Percentiles rank a stretch among this genome's conserved stretches.
Evolutionary conservation across 2,888 invertebrate species (phyloP).

Genomic region (Heteromurus nitidus): DNA sequence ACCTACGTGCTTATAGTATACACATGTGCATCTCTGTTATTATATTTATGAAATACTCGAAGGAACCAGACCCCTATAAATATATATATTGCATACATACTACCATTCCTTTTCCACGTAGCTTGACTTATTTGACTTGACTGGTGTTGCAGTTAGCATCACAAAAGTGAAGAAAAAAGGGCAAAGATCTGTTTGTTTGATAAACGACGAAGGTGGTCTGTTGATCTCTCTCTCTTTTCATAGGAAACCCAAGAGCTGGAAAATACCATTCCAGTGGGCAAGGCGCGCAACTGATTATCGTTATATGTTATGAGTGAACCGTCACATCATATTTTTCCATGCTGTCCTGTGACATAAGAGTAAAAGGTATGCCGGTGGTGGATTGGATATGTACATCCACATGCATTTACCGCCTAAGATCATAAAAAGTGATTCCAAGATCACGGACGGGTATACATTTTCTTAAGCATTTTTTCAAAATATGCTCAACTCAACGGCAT

Average conservation of each 20-base stretch:
- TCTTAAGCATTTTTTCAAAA: not conserved
- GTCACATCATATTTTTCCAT: constrained; percentile 42
- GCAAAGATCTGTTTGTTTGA: constrained; percentile 22
- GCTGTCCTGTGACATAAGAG: not conserved
- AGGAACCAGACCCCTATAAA: not conserved
- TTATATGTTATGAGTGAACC: not conserved
- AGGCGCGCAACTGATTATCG: not conserved
- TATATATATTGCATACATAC: not conserved
- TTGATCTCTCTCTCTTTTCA: not conserved
- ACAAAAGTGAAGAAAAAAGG: constrained; percentile 11
- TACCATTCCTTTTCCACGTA: not conserved
- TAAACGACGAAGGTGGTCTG: constrained; percentile 39
- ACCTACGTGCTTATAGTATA: not conserved
- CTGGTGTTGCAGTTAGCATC: not conserved
- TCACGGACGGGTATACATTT: not conserved
- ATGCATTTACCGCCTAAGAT: not conserved
- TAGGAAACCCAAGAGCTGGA: not conserved
- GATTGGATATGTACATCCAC: not conserved
- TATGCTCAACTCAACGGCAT: no score
- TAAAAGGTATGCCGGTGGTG: not conserved
- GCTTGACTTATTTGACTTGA: not conserved
- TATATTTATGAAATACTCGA: not conserved
- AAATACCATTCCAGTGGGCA: not conserved
- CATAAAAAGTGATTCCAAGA: no score
- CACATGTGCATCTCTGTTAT: not conserved